Percentiles rank a stretch among this genome's conserved stretches.
phyloP scores from a whole-genome alignment of 1,140 invertebrate genomes.

The Triops longicaudatus region DNA sequence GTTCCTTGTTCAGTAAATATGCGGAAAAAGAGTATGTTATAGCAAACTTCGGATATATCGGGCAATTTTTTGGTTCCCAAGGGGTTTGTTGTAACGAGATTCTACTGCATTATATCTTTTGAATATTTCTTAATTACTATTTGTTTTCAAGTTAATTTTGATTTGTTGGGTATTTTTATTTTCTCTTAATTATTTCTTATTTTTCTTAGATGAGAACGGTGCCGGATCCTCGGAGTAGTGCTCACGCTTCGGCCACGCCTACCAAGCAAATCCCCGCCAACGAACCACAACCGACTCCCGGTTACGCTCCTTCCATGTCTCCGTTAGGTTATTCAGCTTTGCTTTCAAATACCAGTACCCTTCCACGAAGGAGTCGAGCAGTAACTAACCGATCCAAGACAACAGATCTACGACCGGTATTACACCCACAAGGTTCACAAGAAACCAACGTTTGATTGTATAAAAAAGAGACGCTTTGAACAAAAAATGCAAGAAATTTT shows the following conservation, averaged over 20 bases:
- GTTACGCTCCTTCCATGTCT: neutral
- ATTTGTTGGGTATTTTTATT: no score
- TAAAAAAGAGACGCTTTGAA: neutral
- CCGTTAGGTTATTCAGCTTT: neutral
- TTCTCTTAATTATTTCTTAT: no score
- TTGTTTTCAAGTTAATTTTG: no score
- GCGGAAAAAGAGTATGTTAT: no score
- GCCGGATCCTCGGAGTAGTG: neutral
- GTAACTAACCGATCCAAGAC: neutral
- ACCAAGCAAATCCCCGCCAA: neutral
- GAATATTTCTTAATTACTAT: no score
- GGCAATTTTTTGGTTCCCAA: no score
- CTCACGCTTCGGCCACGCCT: neutral
- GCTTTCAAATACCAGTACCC: slow-evolving; percentile 2
- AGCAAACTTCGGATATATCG: no score
- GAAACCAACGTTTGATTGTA: neutral
- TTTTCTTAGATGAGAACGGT: neutral
- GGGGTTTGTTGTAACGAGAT: no score
- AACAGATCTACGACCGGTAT: neutral
- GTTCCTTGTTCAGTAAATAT: no score
- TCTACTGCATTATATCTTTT: no score
- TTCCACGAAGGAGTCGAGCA: neutral
- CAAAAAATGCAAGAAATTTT: no score
- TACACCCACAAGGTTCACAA: neutral
- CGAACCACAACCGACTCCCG: neutral